These are phyloP conservation scores for Ericerus pela DNA, from an alignment of 1,140 invertebrate genomes.

Conservation along the genomic window DNA sequence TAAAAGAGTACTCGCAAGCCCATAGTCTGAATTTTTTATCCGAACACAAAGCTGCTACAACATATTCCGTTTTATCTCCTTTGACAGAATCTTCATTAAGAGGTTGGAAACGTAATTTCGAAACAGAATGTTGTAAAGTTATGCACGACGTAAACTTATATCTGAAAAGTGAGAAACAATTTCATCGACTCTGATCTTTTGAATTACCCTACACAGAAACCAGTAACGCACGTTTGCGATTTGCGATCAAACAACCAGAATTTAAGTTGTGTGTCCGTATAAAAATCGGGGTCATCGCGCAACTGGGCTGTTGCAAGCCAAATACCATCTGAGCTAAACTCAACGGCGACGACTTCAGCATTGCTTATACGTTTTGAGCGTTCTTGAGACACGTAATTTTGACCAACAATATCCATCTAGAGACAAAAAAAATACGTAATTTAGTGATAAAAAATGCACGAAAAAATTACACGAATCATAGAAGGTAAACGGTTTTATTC, in stretches of 20 bases:
- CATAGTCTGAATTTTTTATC: slow-evolving; percentile 12
- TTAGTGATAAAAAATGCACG: neutral
- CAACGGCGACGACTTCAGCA: slow-evolving; percentile 49
- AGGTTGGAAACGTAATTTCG: slow-evolving; percentile 13
- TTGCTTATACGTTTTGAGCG: slow-evolving; percentile 41
- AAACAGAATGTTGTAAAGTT: slow-evolving; percentile 13
- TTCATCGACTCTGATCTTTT: neutral
- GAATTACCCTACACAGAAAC: neutral
- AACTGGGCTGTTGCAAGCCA: slow-evolving; percentile 68
- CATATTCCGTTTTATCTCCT: slow-evolving; percentile 3
- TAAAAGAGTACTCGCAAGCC: neutral
- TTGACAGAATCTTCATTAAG: neutral
- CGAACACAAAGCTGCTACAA: slow-evolving; percentile 6
- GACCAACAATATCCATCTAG: slow-evolving; percentile 58
- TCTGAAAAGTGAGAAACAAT: slow-evolving; percentile 6
- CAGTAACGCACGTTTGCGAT: slow-evolving; percentile 7
- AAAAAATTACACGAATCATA: neutral
- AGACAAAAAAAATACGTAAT: neutral
- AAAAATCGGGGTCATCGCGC: slow-evolving; percentile 40
- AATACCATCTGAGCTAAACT: slow-evolving; percentile 45
- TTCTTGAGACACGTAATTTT: slow-evolving; percentile 54
- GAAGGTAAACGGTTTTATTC: too few relatives aligned
- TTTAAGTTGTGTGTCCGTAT: slow-evolving; percentile 53
- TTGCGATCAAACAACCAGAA: slow-evolving; percentile 54
- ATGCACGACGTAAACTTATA: slow-evolving; percentile 15